Percentiles rank a stretch among this genome's conserved stretches.
Conservation (phyloP, 1,140 invertebrate genomes). For the Scaptomyza montana region DNA sequence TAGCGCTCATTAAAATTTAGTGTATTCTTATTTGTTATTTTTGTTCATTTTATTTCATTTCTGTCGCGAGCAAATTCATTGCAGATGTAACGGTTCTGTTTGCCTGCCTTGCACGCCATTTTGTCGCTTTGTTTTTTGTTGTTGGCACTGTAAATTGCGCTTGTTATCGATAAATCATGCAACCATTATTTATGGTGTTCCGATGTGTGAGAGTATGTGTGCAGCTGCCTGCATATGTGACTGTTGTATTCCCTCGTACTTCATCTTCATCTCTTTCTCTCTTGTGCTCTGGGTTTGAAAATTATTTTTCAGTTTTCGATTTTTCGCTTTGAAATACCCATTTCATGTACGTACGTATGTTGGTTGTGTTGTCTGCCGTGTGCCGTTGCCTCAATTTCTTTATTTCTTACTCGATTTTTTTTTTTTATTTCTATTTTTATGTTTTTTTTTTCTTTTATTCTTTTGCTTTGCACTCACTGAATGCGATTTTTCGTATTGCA, state of each 20-base stretch:
- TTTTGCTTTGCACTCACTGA: conserved; percentile 47
- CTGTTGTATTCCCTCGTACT: conserved; percentile 31
- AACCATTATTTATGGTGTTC: conserved; percentile 83
- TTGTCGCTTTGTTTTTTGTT: conserved; percentile 61
- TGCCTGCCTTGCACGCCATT: conserved; percentile 47
- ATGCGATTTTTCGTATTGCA: conserved; percentile 75
- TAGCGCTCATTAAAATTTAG: background rate
- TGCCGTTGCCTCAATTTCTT: conserved; percentile 46
- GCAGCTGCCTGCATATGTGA: conserved; percentile 73
- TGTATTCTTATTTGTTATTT: conserved; percentile 11
- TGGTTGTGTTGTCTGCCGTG: conserved; percentile 36
- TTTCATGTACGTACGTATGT: conserved; percentile 59
- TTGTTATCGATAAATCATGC: conserved; percentile 84
- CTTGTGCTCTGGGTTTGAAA: conserved; percentile 62
- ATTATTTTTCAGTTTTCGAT: conserved; percentile 82
- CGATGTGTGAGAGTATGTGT: conserved; percentile 55
- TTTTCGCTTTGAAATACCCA: conserved; percentile 82
- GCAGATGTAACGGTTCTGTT: conserved; percentile 69
- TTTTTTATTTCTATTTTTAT: conserved; percentile 28
- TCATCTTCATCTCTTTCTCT: background rate
- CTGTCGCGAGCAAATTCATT: conserved; percentile 78
- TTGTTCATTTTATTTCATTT: conserved; percentile 72
- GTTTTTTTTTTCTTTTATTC: conserved; percentile 43
- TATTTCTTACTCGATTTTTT: conserved; percentile 31
- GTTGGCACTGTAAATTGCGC: conserved; percentile 81